These are phyloP conservation scores for Elaphurus davidianus DNA, from an alignment of 2,113 vertebrate genomes.

Conservation along the genomic window DNA sequence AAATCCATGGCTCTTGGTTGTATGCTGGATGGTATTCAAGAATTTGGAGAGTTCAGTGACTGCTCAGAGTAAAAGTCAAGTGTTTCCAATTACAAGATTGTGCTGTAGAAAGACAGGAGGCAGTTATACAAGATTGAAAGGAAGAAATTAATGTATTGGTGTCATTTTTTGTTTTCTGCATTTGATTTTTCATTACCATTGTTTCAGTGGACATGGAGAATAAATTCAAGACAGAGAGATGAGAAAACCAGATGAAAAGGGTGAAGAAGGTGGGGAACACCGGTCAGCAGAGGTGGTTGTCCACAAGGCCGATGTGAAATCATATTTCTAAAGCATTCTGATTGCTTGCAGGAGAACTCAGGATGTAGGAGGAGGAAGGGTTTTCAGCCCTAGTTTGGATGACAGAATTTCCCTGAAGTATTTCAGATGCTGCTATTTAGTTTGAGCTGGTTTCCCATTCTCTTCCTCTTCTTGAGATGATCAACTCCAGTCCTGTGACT, in stretches of 20 bases:
- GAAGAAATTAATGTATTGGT: neutral
- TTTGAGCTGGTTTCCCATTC: neutral
- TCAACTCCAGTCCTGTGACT: neutral
- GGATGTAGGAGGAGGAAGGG: neutral
- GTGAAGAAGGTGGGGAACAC: neutral
- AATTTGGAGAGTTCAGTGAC: neutral
- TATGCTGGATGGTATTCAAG: neutral
- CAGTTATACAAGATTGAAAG: neutral
- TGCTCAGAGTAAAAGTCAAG: neutral
- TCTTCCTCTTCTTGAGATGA: neutral
- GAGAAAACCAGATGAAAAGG: neutral
- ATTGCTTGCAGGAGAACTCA: neutral
- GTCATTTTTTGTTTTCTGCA: neutral
- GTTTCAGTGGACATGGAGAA: neutral
- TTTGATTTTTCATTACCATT: neutral
- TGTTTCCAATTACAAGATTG: neutral
- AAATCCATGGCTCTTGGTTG: neutral
- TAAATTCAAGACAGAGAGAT: neutral
- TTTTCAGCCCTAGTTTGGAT: neutral
- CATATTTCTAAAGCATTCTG: neutral
- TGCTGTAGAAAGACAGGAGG: neutral
- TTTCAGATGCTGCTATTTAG: neutral
- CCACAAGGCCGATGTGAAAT: accelerated
- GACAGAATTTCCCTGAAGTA: neutral
- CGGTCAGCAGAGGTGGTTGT: neutral